phyloP scores from a whole-genome alignment of 1,140 invertebrate species.

The Scylla paramamosain region DNA sequence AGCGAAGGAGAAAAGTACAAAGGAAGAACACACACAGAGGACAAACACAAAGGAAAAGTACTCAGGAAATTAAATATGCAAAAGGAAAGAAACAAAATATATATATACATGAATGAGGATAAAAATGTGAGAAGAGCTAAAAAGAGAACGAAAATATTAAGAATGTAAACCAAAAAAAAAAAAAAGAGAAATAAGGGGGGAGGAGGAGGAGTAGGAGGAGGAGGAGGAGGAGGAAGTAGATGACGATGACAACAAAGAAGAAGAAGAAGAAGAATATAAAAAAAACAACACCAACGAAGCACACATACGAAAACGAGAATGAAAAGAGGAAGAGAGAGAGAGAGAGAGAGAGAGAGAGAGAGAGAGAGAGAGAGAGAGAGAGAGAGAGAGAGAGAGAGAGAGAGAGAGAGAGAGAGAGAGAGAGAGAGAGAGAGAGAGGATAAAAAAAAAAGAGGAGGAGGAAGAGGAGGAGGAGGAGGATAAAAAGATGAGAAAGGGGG shows the following conservation, averaged over 20 bases:
- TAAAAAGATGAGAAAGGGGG: not conserved
- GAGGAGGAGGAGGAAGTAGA: not conserved
- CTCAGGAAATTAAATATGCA: too few species aligned
- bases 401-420: constrained; percentile 60
- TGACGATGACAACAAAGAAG: not conserved
- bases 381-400: constrained; percentile 52
- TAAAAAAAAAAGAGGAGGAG: constrained; percentile 23
- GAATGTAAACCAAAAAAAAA: not conserved
- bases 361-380: constrained; percentile 55
- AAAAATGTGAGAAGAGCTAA: not conserved
- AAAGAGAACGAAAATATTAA: not conserved
- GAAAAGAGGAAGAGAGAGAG: constrained; percentile 52
- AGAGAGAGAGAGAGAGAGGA: constrained; percentile 56
- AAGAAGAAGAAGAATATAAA: not conserved
- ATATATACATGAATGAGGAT: not conserved
- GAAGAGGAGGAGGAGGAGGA: constrained; percentile 30
- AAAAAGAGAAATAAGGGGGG: not conserved
- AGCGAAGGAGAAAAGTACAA: too few species aligned
- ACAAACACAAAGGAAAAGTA: too few species aligned
- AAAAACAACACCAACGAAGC: not conserved
- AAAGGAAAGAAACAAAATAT: not conserved
- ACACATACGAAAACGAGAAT: not conserved
- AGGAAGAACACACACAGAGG: too few species aligned
- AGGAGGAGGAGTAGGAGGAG: too few species aligned
- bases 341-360: constrained; percentile 61